These are phyloP conservation scores for Leucophenga maculata DNA, from an alignment of 2,888 invertebrate species.

Conservation along the genomic window DNA sequence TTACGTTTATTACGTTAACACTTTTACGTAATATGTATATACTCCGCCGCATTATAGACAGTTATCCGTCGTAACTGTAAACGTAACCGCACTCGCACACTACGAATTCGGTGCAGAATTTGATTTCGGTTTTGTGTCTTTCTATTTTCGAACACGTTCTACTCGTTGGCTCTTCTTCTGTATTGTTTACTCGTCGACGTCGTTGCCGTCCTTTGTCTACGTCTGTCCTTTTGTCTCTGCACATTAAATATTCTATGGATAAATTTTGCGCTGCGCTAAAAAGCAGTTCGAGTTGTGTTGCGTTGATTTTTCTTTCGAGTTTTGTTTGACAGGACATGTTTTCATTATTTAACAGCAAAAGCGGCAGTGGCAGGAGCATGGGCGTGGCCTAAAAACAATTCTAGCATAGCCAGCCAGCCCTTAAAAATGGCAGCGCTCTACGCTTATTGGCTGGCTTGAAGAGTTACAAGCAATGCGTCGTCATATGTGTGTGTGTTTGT, in stretches of 20 bases:
- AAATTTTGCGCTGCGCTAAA: conserved; percentile 34
- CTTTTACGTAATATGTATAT: conserved; percentile 7
- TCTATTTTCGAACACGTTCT: conserved; percentile 34
- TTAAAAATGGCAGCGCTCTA: no score
- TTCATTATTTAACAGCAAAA: conserved; percentile 63
- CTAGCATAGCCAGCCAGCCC: no score
- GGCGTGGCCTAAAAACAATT: no score
- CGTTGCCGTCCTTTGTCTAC: neutral
- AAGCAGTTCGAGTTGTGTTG: conserved; percentile 32
- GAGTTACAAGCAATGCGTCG: neutral
- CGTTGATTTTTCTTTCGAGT: conserved; percentile 49
- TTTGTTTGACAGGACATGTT: conserved; percentile 68
- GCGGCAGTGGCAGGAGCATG: no score
- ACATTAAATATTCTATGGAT: conserved; percentile 43
- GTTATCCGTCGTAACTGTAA: no score
- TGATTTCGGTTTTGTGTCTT: neutral
- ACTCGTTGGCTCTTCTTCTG: conserved; percentile 42
- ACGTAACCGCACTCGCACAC: no score
- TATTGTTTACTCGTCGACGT: conserved; percentile 42
- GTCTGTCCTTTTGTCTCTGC: neutral
- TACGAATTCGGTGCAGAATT: no score
- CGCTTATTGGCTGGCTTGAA: conserved; percentile 14
- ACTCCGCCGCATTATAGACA: no score
- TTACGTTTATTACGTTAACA: neutral
- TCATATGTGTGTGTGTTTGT: conserved; percentile 12